Evolutionary conservation across 2,888 invertebrate genomes (phyloP), one percentile per base, ranked within the genome.

Genomic region (Trachelus iudaicus): DNA sequence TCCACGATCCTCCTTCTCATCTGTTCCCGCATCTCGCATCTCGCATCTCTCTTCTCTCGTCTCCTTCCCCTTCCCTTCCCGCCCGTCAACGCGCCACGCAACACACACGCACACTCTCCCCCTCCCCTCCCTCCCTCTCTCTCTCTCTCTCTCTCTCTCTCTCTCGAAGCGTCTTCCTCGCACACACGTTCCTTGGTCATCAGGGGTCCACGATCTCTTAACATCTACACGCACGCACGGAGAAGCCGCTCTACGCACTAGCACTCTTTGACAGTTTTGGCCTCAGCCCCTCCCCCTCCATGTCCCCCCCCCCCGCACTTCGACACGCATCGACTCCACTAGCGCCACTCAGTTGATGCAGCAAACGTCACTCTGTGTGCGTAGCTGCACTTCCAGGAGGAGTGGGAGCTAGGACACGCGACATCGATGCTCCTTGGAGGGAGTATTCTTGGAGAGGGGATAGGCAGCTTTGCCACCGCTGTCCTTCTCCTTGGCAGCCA

Each of bases 401-500:
- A 90, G 91, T 91, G 90, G 91, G 91, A 90, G 90, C 86, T 85
- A 86, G 86, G 91, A 90, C 91, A 91, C 91, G 91, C 91, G 91
- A 91, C 91, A 90, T 84, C 79, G 73, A 77, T 30, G 77, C 13
- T 79, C 73, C 76, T 82, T 81, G 87, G 76, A 79, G 85, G 82
- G 85, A 85, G 69, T 69, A 33, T 6, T 84, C 80, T 75, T 71
- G 77, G 56, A 80, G 81, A 77, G 81, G 83, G 80, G 79, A 80
- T 75, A 73, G 75, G 76, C 77, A 78, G 79, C 79, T 77, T 79
- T 79, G 80, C 56, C 68, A 68, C 73, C 76, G 34, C 75, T 12
- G n/a, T 15, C 68, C 73, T 34, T 34, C 12, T 34, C 73, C 15
- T 34, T 15, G 12, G 73, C 73, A 34, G n/a, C 73, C n/a, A n/a